phyloP scores from a whole-genome alignment of 2,113 vertebrate species.

The Ranitomeya imitator region DNA sequence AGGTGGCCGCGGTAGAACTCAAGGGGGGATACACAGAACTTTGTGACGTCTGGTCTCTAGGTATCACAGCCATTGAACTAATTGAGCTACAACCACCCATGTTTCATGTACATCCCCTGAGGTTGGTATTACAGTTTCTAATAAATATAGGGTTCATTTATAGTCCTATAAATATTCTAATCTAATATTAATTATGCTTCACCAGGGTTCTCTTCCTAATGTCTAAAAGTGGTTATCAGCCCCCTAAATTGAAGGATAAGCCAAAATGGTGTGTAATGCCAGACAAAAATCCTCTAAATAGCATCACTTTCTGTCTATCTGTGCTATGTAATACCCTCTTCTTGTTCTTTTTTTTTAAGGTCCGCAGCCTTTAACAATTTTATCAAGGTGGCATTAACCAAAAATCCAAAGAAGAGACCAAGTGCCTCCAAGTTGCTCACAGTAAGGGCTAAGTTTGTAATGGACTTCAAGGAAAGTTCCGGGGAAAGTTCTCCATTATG shows the following conservation, averaged over 20 bases:
- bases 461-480: neutral
- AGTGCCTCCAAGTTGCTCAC: slow-evolving; percentile 83
- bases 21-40: slow-evolving; percentile 90
- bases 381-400: slow-evolving; percentile 84
- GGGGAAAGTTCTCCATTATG: neutral
- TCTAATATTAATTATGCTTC: neutral
- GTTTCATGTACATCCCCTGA: slow-evolving; percentile 87
- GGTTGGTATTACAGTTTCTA: slow-evolving; percentile 66
- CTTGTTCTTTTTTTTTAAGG: slow-evolving; percentile 66
- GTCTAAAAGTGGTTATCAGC: slow-evolving; percentile 92
- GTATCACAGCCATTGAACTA: slow-evolving; percentile 90
- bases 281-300: neutral
- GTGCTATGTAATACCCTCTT: neutral
- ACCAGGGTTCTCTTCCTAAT: slow-evolving; percentile 88
- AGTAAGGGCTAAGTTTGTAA: slow-evolving; percentile 67
- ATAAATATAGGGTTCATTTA: neutral
- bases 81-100: slow-evolving; percentile 85
- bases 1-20: slow-evolving; percentile 88
- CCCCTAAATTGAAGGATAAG: slow-evolving; percentile 89
- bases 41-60: slow-evolving; percentile 91
- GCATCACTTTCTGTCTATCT: neutral
- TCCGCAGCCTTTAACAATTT: slow-evolving; percentile 86
- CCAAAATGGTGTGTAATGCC: slow-evolving; percentile 77
- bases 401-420: slow-evolving; percentile 88
- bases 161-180: neutral